Evolutionary conservation across 2,797 vertebrate species (phyloP).

Genomic region (Leptoclinus maculatus): DNA sequence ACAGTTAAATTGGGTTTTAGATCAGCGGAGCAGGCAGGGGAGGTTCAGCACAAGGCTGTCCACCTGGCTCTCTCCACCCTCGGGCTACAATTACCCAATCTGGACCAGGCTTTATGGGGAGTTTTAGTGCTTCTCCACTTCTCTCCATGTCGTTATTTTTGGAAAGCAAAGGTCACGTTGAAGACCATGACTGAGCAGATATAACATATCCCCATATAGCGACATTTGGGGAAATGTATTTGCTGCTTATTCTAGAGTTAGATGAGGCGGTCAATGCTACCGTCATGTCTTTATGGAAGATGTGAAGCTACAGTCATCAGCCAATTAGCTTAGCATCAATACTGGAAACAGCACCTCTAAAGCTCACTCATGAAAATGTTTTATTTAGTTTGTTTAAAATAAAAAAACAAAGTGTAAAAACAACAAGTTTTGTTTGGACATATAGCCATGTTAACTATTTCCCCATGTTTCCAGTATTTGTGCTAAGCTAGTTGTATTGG

Average conservation of each 20-base stretch:
- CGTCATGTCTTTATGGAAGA: not conserved
- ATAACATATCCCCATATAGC: not conserved
- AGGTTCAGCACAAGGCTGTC: conserved; percentile 51
- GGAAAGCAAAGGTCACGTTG: conserved; percentile 68
- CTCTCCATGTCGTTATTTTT: conserved; percentile 39
- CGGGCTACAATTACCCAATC: conserved; percentile 53
- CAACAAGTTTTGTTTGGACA: not conserved
- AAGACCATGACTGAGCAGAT: conserved; percentile 56
- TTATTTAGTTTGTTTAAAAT: not conserved
- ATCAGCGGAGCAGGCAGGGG: conserved; percentile 44
- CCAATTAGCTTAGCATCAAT: conserved; percentile 9
- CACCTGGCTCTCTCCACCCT: conserved; percentile 71
- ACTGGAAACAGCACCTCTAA: not conserved
- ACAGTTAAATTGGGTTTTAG: conserved; percentile 63
- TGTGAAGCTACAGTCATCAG: not conserved
- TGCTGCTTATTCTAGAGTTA: not conserved
- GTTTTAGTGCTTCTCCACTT: conserved; percentile 54
- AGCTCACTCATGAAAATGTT: not conserved
- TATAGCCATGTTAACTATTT: not conserved
- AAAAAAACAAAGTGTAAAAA: not conserved
- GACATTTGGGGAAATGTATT: not conserved
- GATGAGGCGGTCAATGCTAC: not conserved
- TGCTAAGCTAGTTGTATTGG: not conserved
- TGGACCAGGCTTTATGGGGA: conserved; percentile 54
- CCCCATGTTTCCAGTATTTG: conserved; percentile 11